These are phyloP conservation scores for Colletes gigas DNA, from an alignment of 1,140 invertebrate genomes.

Conservation along the genomic window DNA sequence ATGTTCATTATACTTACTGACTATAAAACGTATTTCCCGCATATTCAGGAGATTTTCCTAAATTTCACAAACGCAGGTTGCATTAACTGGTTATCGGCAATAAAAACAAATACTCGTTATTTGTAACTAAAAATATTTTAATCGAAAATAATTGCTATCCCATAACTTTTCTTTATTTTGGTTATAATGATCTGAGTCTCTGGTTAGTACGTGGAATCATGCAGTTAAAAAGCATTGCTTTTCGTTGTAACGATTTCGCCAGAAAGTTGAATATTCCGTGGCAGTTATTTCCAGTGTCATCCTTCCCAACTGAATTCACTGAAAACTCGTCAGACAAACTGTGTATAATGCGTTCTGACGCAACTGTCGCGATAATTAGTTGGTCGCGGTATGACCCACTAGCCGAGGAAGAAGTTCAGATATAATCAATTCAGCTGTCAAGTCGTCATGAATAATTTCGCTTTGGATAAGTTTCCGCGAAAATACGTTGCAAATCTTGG, in stretches of 20 bases:
- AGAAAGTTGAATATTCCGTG: neutral
- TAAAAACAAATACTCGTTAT: too few species aligned
- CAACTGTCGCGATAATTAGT: conserved; percentile 22
- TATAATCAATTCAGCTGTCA: conserved; percentile 61
- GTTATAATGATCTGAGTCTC: too few species aligned
- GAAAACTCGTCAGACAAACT: neutral
- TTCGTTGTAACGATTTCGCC: neutral
- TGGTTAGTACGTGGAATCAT: too few species aligned
- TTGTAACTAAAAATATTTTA: too few species aligned
- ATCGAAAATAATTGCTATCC: too few species aligned
- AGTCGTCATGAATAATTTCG: conserved; percentile 52
- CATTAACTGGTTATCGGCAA: too few species aligned
- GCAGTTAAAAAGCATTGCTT: too few species aligned
- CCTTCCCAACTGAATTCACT: neutral
- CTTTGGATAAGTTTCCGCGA: conserved; percentile 25
- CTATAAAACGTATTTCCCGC: too few species aligned
- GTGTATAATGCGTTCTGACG: neutral
- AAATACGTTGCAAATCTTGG: conserved; percentile 35
- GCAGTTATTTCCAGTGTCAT: neutral
- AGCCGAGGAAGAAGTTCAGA: conserved; percentile 48
- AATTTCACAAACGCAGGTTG: too few species aligned
- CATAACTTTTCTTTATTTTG: too few species aligned
- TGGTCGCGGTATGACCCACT: conserved; percentile 25
- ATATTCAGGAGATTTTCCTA: too few species aligned
- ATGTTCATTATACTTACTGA: too few species aligned